A percentile compares a stretch with the other conserved stretches of the same genome.
These are phyloP conservation scores for Phrynocephalus versicolor DNA, from an alignment of 2,113 vertebrate genomes.

Conservation along the genomic window DNA sequence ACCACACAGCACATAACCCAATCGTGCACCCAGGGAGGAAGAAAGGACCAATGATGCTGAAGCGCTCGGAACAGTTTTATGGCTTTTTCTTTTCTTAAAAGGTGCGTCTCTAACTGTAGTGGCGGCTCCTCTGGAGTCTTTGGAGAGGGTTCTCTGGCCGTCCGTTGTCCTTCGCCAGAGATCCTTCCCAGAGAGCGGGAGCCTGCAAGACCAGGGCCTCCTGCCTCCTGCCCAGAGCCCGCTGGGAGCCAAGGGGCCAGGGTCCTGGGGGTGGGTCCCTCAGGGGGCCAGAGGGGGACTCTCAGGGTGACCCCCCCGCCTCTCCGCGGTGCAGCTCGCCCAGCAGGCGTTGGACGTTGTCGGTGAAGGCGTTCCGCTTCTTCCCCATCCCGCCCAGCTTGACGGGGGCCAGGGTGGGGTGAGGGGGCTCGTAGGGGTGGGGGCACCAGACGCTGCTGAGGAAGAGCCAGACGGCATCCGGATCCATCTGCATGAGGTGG, in stretches of 20 bases:
- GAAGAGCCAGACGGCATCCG: conserved; percentile 86
- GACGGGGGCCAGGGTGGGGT: conserved; percentile 77
- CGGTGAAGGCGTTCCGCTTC: conserved; percentile 72
- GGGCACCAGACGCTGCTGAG: conserved; percentile 83
- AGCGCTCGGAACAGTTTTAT: too few relatives aligned
- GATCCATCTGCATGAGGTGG: conserved; percentile 83
- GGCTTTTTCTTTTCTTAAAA: too few relatives aligned
- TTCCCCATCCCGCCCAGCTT: conserved; percentile 63
- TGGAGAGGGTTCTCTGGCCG: background rate
- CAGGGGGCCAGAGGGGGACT: fast-evolving
- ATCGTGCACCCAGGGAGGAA: too few relatives aligned
- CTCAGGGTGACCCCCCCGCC: background rate
- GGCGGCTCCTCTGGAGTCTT: background rate
- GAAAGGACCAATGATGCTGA: too few relatives aligned
- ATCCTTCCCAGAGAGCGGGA: too few relatives aligned
- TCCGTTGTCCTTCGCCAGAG: too few relatives aligned
- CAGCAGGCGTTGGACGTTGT: conserved; percentile 84
- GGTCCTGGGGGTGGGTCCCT: fast-evolving
- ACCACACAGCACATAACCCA: too few relatives aligned
- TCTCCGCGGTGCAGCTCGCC: conserved; percentile 63
- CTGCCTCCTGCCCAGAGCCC: background rate
- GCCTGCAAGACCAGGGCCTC: background rate
- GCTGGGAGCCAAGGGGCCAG: background rate
- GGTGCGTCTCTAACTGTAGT: too few relatives aligned
- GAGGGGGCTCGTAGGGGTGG: conserved; percentile 65